These are phyloP conservation scores for Uria aalge DNA, from an alignment of 2,113 vertebrate genomes.

Conservation along the genomic window DNA sequence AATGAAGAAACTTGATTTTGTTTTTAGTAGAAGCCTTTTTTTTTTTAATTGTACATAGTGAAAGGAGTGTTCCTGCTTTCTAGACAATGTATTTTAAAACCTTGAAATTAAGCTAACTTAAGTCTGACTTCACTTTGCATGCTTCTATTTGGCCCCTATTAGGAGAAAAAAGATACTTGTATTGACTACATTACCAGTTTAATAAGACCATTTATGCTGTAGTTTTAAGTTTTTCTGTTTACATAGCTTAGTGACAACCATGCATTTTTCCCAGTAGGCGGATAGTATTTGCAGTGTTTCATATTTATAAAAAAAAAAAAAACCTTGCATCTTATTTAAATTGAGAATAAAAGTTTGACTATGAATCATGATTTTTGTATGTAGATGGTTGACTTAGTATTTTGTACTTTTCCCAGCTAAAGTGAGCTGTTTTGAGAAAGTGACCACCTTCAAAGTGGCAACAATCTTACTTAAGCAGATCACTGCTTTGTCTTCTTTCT, in stretches of 20 bases:
- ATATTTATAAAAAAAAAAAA: constrained; percentile 64
- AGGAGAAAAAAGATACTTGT: constrained; percentile 33
- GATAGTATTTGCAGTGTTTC: constrained; percentile 67
- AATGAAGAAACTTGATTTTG: constrained; percentile 81
- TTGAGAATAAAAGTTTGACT: constrained; percentile 68
- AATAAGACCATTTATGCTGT: constrained; percentile 63
- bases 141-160: constrained; percentile 51
- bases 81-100: constrained; percentile 59
- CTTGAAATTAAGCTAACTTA: constrained; percentile 70
- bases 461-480: constrained; percentile 60
- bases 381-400: constrained; percentile 71
- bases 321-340: constrained; percentile 72
- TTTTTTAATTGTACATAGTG: constrained; percentile 70
- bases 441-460: constrained; percentile 54
- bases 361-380: constrained; percentile 69
- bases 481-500: constrained; percentile 53
- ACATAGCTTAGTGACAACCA: constrained; percentile 59
- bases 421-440: constrained; percentile 58
- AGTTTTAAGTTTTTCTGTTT: constrained; percentile 66
- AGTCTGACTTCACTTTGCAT: constrained; percentile 60
- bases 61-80: constrained; percentile 74
- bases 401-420: constrained; percentile 68
- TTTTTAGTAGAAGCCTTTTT: constrained; percentile 63
- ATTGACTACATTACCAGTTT: constrained; percentile 41
- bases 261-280: constrained; percentile 42